Evolutionary conservation across 2,888 invertebrate genomes (phyloP), one percentile per base, ranked within the genome.

Genomic region (Phengaris arion): DNA sequence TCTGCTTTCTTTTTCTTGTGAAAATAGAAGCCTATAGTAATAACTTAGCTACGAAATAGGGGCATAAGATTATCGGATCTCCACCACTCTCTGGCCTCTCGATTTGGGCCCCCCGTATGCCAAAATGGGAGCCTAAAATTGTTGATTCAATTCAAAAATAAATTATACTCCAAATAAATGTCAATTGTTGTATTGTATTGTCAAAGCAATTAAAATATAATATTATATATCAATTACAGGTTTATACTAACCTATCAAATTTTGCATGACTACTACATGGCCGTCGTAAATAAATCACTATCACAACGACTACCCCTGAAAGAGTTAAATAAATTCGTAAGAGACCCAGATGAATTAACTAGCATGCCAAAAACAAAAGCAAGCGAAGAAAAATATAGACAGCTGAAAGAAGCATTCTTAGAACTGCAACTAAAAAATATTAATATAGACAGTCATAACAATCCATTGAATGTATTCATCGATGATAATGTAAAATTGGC

Each of bases 401-500:
- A 91, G 51, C 78, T 92, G 69, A 92, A 86, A 84, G 74, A 82
- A 59, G 83, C 85, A 10, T 91, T 87, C 78, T 88, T 86, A 83
- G 92, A 93, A 8, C 80, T 93, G 75, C 90, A 90, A 77, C 80
- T 87, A 13, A 89, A 87, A 81, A 87, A 90, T 81, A 85, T 88
- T 76, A 81, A 84, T 79, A 87, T 93, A 59, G 89, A 93, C 82
- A 89, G 83, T 75, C 84, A 84, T 69, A 93, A 94, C 77, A 93
- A 94, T 80, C 94, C 94, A 8, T 91, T 92, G 76, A 89, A 91
- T 81, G 78, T 86, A 54, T 82, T 90, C 6, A 85, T 94, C 75
- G 92, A 93, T 77, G 92, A 89, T 78, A 92, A 92, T 80, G 89
- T 89, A 0, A 93, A 90, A 78, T 85, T 85, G 78, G 90, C 90